Evolutionary conservation across 2,113 vertebrate species (phyloP), one percentile per base, ranked within the genome.

Genomic region (Leuciscus idus): DNA sequence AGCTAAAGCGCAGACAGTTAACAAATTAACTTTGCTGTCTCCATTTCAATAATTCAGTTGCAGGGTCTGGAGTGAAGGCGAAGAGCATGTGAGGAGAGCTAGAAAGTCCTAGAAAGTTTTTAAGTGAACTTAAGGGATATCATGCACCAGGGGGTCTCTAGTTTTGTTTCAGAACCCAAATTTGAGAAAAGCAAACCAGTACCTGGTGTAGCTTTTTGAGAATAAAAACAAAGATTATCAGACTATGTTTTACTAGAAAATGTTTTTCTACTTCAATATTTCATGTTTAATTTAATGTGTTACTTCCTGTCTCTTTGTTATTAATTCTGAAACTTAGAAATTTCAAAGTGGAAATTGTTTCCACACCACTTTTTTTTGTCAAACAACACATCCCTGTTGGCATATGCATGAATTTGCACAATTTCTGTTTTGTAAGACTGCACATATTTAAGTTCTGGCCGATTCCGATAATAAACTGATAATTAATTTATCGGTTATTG

Each of bases 1-100:
- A 92, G 91, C 92, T 92, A 92, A 93, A 93, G 91, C 92, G 85
- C 92, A 90, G 92, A 93, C 93, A 92, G 93, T 93, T 94, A 91
- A 93, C 92, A 93, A 94, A 95, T 94, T 90, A 93, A 93, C 92
- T 91, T 92, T 91, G 92, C 90, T 94, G 93, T 94, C 93, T 91
- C 91, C 17, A 64, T 90, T 92, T 94, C 89, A 94, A 94, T 94
- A 93, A 94, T 93, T 94, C 90, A 92, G 88, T 87, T 87, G 92
- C 23, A 19, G 85, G 83, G 88, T 87, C 55, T 85, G 82, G 84
- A 46, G 85, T 91, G 87, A 84, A 91, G 89, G 89, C 76, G 12
- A 28, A 75, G 23, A 55, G 48, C 75, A 85, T 80, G 86, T 90
- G 85, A 4, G 79, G 72, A 81, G 89, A 52, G 15, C 62, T 43